A percentile compares a stretch with the other conserved stretches of the same genome.
phyloP scores from a whole-genome alignment of 2,797 vertebrate genomes.

The Rhabdomys pumilio region DNA sequence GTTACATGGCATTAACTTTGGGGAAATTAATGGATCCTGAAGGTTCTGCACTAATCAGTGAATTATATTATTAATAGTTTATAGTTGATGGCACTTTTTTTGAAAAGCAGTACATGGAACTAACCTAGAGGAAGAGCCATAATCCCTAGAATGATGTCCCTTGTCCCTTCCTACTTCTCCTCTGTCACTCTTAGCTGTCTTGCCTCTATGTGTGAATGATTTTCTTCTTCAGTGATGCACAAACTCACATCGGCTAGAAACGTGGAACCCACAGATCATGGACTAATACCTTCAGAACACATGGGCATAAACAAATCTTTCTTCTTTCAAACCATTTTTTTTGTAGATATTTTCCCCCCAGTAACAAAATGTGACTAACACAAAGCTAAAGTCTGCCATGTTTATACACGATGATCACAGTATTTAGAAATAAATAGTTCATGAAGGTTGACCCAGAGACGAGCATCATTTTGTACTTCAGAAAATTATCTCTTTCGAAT shows the following conservation, averaged over 20 bases:
- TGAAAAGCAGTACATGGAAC: background rate
- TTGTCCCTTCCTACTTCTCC: background rate
- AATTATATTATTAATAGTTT: background rate
- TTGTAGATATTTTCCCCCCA: background rate
- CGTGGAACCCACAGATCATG: background rate
- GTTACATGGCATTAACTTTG: background rate
- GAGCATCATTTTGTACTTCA: background rate
- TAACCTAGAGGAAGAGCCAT: background rate
- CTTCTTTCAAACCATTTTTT: background rate
- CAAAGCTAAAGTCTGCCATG: background rate
- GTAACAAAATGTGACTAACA: background rate
- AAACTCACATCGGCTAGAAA: background rate
- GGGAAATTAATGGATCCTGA: background rate
- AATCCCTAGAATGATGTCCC: background rate
- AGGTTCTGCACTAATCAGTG: background rate
- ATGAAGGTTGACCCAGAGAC: background rate
- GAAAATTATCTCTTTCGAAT: slow-evolving; percentile 18
- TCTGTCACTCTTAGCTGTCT: background rate
- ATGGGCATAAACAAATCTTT: background rate
- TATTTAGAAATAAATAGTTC: background rate
- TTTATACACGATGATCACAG: background rate
- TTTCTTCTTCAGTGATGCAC: background rate
- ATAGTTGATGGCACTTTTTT: background rate
- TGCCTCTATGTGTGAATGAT: background rate
- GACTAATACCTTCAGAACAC: background rate